Percentiles rank a stretch among this genome's conserved stretches.
These are phyloP conservation scores for Acromyrmex heyeri DNA, from an alignment of 1,140 invertebrate species.

Conservation along the genomic window DNA sequence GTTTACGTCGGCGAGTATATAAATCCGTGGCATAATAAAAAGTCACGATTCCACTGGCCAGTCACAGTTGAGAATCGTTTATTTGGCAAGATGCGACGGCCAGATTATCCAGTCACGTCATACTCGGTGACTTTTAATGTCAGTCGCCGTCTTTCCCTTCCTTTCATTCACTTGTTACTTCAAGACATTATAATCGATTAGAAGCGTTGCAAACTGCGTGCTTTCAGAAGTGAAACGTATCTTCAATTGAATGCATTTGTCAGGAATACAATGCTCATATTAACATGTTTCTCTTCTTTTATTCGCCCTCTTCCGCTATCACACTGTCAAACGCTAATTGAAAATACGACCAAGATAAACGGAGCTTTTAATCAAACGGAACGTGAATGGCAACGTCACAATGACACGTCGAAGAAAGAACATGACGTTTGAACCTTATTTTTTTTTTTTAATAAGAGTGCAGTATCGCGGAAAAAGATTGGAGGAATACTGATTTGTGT, in stretches of 20 bases:
- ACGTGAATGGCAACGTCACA: background rate
- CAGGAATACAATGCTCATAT: conserved; percentile 17
- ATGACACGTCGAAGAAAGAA: conserved; percentile 10
- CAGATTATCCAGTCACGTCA: conserved; percentile 71
- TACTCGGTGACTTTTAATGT: conserved; percentile 71
- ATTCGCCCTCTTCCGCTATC: conserved; percentile 28
- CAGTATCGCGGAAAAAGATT: conserved; percentile 6
- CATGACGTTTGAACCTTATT: background rate
- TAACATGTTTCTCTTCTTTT: background rate
- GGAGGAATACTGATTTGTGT: conserved; percentile 26
- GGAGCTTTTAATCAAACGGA: background rate
- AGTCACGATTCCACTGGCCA: conserved; percentile 69
- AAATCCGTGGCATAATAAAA: conserved; percentile 72
- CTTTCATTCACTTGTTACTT: conserved; percentile 26
- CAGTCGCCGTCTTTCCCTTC: conserved; percentile 37
- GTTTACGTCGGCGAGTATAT: conserved; percentile 18
- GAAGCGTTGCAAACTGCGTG: conserved; percentile 44
- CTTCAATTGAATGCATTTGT: conserved; percentile 23
- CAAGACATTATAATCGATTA: conserved; percentile 65
- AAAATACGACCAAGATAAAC: background rate
- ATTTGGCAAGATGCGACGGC: conserved; percentile 75
- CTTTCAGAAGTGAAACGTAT: conserved; percentile 20
- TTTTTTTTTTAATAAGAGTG: conserved; percentile 1
- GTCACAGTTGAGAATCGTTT: conserved; percentile 64
- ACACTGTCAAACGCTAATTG: conserved; percentile 14